phyloP scores from a whole-genome alignment of 2,113 vertebrate species.

The Typhlomys cinereus region DNA sequence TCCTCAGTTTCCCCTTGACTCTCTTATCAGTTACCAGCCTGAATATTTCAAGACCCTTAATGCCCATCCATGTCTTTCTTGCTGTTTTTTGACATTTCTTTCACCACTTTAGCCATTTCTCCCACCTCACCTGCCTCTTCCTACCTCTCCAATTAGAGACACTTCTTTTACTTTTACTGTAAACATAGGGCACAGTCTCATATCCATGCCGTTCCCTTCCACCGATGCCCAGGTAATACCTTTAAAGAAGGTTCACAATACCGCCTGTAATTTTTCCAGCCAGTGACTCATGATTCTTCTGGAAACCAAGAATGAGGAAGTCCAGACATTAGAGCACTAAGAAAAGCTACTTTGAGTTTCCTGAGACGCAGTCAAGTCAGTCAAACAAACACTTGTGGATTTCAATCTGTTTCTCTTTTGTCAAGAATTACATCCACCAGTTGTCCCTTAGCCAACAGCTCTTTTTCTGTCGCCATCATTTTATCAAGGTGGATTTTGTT shows the following conservation, averaged over 20 bases:
- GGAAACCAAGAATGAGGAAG: background rate
- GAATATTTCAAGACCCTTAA: background rate
- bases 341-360: background rate
- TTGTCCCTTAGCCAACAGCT: too few relatives aligned
- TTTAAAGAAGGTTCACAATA: background rate
- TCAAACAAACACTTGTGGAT: background rate
- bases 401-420: too few relatives aligned
- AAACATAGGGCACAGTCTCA: background rate
- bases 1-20: slow-evolving; percentile 61
- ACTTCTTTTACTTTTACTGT: background rate
- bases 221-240: background rate
- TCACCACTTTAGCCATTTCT: background rate
- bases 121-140: background rate
- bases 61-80: background rate
- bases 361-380: background rate
- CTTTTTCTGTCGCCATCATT: too few relatives aligned
- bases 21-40: background rate
- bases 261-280: background rate
- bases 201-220: background rate
- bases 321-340: background rate
- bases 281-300: background rate
- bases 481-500: too few relatives aligned
- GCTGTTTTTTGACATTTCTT: background rate
- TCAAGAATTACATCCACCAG: too few relatives aligned
- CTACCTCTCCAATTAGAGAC: background rate